These are phyloP conservation scores for Vulpes ferrilata DNA, from an alignment of 2,113 vertebrate species.

Conservation along the genomic window DNA sequence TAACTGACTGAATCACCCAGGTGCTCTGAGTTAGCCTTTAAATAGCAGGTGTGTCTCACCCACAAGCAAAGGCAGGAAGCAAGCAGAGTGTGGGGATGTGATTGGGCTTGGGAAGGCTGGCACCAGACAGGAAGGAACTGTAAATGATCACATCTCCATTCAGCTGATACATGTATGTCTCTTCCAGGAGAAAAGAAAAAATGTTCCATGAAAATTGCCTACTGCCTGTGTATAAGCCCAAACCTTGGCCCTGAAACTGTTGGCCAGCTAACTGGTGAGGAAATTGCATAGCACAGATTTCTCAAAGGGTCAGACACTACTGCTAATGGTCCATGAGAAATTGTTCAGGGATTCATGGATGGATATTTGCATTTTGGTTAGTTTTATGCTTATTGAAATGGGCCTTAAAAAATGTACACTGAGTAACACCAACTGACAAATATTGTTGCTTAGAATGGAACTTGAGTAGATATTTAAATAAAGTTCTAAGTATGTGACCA, in stretches of 20 bases:
- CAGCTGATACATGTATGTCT: background rate
- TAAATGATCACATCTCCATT: constrained; percentile 45
- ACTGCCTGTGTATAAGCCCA: background rate
- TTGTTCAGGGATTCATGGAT: background rate
- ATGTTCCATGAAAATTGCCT: background rate
- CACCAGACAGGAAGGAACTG: background rate
- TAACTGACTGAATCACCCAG: no score
- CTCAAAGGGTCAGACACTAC: background rate
- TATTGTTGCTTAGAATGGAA: background rate
- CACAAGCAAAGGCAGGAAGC: constrained; percentile 24
- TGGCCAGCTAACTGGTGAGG: background rate
- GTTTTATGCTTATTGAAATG: constrained; percentile 18
- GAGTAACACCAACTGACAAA: background rate
- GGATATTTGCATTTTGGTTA: background rate
- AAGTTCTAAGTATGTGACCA: background rate
- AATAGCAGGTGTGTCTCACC: background rate
- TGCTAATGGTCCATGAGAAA: background rate
- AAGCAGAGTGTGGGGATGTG: background rate
- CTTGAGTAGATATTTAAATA: background rate
- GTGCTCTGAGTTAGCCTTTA: background rate
- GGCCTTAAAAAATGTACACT: background rate
- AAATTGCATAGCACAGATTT: background rate
- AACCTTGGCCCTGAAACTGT: background rate
- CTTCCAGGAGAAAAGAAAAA: constrained; percentile 25
- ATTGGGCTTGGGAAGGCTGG: background rate